phyloP scores from a whole-genome alignment of 2,113 vertebrate species.

The Pycnonotus jocosus region DNA sequence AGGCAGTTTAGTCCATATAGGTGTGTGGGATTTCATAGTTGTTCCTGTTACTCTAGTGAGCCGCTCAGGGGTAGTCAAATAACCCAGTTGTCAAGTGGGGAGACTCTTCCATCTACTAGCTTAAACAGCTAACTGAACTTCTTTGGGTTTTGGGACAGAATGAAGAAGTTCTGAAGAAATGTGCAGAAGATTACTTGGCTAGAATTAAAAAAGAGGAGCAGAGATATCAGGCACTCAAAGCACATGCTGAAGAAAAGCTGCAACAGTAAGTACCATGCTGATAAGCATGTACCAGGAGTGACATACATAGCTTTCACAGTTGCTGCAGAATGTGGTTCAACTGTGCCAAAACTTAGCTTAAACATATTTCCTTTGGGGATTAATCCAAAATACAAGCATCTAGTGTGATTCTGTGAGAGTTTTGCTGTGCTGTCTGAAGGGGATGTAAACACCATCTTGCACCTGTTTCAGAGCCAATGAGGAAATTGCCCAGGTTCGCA shows the following conservation, averaged over 20 bases:
- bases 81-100: not conserved
- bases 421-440: not conserved
- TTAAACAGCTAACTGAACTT: not conserved
- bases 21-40: not conserved
- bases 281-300: not conserved
- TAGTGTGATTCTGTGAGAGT: not conserved
- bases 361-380: not conserved
- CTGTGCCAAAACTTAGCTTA: not conserved
- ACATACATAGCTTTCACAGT: not conserved
- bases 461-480: conserved; percentile 78
- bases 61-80: not conserved
- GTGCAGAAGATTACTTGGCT: conserved; percentile 78
- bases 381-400: not conserved
- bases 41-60: not conserved
- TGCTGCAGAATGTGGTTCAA: not conserved
- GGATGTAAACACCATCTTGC: not conserved
- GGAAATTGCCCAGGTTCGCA: conserved; percentile 83
- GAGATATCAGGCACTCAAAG: conserved; percentile 87
- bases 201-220: conserved; percentile 84
- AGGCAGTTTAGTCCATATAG: not conserved
- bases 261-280: conserved; percentile 64
- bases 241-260: conserved; percentile 90
- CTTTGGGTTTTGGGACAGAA: conserved; percentile 71
- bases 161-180: conserved; percentile 86
- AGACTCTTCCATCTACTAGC: not conserved